Evolutionary conservation across 1,140 invertebrate genomes (phyloP), one percentile per base, ranked within the genome.

Genomic region (Andrena cerasifolii): DNA sequence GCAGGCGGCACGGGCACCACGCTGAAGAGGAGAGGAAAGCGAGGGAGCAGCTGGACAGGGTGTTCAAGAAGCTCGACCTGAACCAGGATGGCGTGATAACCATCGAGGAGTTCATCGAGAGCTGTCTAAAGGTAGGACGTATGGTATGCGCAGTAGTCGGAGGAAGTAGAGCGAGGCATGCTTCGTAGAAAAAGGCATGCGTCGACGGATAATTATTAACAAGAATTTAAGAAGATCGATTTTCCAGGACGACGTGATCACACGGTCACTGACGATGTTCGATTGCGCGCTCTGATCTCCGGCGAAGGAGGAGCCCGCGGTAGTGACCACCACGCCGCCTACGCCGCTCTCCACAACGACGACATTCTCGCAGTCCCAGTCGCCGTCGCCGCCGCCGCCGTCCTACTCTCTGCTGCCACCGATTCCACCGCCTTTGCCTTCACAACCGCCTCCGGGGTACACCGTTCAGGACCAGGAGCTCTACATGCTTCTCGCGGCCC

Each of bases 91-190:
- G 98, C 68, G 97, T 98, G 68, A 98, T 99, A 89, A 98, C 98
- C 76, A 97, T 98, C 92, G 98, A 99, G 93, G 98, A 99, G 94
- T 99, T 99, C 91, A 96, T 99, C 89, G 98, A 99, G 93, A 98
- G 97, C 82, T 99, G 98, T 92, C 94, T 98, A 80, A 98, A 98
- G 93, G 96, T 96, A 92, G 49, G 24, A 43, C 26, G 21, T 24
- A n/a, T n/a, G n/a, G n/a, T n/a, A n/a, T n/a, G n/a, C n/a, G n/a
- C n/a, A n/a, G n/a, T n/a, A n/a, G n/a, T n/a, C n/a, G n/a, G n/a
- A n/a, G n/a, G n/a, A n/a, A n/a, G n/a, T n/a, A n/a, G n/a, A n/a
- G n/a, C n/a, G n/a, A n/a, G n/a, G n/a, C n/a, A n/a, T n/a, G n/a
- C n/a, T n/a, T n/a, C n/a, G n/a, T n/a, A n/a, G n/a, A n/a, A n/a